Base-by-base conservation (phyloP, 1,140 invertebrate genomes). In the Caenorhabditis tropicalis region DNA sequence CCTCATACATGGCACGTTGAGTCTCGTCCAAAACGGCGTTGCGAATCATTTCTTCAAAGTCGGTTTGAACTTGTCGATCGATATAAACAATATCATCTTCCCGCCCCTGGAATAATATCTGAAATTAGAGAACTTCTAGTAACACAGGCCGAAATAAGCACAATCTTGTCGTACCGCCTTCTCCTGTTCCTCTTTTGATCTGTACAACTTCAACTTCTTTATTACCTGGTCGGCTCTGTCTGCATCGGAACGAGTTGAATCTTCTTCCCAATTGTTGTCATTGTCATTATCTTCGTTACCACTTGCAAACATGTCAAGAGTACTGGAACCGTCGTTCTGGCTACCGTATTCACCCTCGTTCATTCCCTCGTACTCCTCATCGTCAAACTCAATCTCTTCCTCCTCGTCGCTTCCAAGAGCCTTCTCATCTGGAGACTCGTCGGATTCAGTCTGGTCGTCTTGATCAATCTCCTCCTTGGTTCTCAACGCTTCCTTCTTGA, bases 351-450 rank as follows among this genome's bases (percentile, higher is more conserved):
- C 65, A 21, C 65, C 65, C 36, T 74, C 65, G n/a, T 74, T 74
- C n/a, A n/a, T n/a, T n/a, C n/a, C n/a, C n/a, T n/a, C n/a, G 36
- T 74, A 39, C 21, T 74, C 65, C n/a, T 74, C 65, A 31, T 74
- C 65, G 33, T 74, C 65, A 15, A 74, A 74, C 36, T 74, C 65
- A 15, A 24, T 24, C 1, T 74, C 65, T 46, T 74, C 65, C 33
- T 74, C 65, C 36, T 74, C 65, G 9, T 74, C 65, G 43, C 65
- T 74, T 24, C n/a, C 29, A 5, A 10, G 2, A 21, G 65, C 36
- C 21, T 74, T 74, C 65, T 74, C 65, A 43, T 74, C 65, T 43
- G n/a, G 33, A 43, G 65, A 74, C 19, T 74, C 65, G 12, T 74
- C 65, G 7, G 65, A 74, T 21, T 74, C 65, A 12, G 65, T 74